Conservation (phyloP, 2,797 vertebrate species). For the Enteromius paludinosus region DNA sequence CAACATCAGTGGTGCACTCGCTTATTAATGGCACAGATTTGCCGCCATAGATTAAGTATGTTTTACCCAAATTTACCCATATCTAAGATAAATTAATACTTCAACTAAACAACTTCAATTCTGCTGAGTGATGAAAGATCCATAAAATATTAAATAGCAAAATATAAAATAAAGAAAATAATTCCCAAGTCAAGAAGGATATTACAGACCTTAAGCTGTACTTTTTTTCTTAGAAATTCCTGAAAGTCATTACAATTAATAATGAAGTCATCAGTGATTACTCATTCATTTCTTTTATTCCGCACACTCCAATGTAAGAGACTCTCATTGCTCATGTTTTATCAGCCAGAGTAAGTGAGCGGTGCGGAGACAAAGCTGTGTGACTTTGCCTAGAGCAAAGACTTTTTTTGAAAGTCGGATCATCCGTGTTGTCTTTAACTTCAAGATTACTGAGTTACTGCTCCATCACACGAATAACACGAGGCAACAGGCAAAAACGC, state of each 20-base stretch:
- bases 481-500: background rate
- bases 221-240: background rate
- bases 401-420: background rate
- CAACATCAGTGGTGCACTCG: too few relatives aligned
- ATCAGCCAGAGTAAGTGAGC: background rate
- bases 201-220: background rate
- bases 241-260: background rate
- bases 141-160: background rate
- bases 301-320: background rate
- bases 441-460: background rate
- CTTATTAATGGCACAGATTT: too few relatives aligned
- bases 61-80: too few relatives aligned
- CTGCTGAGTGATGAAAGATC: background rate
- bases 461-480: background rate
- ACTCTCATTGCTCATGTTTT: background rate
- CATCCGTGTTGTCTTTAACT: background rate
- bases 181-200: background rate
- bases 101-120: background rate
- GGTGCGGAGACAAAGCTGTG: background rate
- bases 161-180: background rate
- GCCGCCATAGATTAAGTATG: too few relatives aligned
- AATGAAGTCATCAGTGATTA: conserved; percentile 3
- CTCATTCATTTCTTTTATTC: background rate
- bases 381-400: conserved; percentile 21
- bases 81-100: too few relatives aligned